Evolutionary conservation across 2,797 vertebrate species (phyloP), one percentile per base, ranked within the genome.

Genomic region (Sphenopsis melanotis): DNA sequence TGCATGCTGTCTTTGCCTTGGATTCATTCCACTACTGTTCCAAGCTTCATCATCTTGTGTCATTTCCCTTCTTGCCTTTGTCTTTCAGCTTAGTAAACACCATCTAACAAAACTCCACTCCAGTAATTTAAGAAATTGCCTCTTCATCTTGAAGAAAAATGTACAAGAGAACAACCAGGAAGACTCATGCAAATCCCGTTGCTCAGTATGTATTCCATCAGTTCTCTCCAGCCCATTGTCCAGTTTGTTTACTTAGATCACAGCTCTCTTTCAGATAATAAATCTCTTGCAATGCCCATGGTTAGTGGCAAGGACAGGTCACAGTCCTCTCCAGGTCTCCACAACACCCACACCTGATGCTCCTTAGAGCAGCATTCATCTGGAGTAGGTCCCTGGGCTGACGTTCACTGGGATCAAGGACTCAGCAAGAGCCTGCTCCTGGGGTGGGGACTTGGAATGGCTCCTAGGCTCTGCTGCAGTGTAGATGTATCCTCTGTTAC

Each of bases 201-300:
- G 7, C 87, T 88, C 87, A 90, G 87, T 93, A 39, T 89, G 86
- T 60, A 72, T 89, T 88, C 79, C 52, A 70, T 39, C 1, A 0
- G 55, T 80, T 87, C 63, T 81, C 80, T 92, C 87, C 85, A 97
- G 84, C 49, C 34, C 41, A 90, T 93, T 94, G 85, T 90, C 91
- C 77, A 49, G 49, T 74, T 94, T 91, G 63, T 94, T 92, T 95
- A 83, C 49, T 63, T 77, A 89, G 89, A 93, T 72, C 80, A 83
- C 49, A 93, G 27, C 34, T 81, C 69, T 81, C 72, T 88, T 89
- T 77, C 4, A n/a, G 56, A 53, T 72, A 88, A 84, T 88, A 96
- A 94, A 93, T 90, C 70, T 93, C 61, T 75, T 83, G 19, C 65
- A 83, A 41, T 83, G 50, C 26, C 72, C 3, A 0, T 47, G 16